Percentiles rank a stretch among this genome's conserved stretches.
These are phyloP conservation scores for Choristoneura rosaceana DNA, from an alignment of 2,888 invertebrate species.

Conservation along the genomic window DNA sequence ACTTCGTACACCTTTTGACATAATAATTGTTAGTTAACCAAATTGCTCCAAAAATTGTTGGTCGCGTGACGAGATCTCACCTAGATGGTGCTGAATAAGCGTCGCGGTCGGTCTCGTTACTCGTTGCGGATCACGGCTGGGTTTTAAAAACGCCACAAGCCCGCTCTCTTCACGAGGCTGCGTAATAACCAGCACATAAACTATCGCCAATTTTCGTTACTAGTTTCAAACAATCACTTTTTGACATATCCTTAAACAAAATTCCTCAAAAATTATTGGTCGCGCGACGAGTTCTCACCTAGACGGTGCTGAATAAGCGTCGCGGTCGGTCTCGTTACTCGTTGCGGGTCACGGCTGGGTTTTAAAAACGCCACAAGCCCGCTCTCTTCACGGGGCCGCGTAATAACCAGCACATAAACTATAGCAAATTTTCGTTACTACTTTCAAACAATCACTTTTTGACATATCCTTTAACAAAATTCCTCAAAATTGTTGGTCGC, in stretches of 20 bases:
- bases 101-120: constrained; percentile 46
- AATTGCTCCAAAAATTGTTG: too few relatives aligned
- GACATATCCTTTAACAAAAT: too few relatives aligned
- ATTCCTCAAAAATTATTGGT: too few relatives aligned
- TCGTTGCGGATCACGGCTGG: constrained; percentile 68
- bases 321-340: constrained; percentile 48
- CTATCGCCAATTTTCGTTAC: constrained; percentile 73
- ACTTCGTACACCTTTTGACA: too few relatives aligned
- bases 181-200: constrained; percentile 78
- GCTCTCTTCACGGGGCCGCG: constrained; percentile 71
- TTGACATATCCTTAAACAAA: too few relatives aligned
- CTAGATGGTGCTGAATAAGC: not conserved
- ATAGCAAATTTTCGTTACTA: constrained; percentile 82
- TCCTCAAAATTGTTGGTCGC: too few relatives aligned
- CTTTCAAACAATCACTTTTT: too few relatives aligned
- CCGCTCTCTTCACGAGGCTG: constrained; percentile 71
- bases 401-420: constrained; percentile 79
- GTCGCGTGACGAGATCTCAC: not conserved
- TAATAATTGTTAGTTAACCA: too few relatives aligned
- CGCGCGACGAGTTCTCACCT: not conserved
- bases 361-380: constrained; percentile 72
- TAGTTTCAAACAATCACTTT: too few relatives aligned
- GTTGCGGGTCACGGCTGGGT: constrained; percentile 70
- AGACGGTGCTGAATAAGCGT: not conserved
- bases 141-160: constrained; percentile 73